Base-by-base conservation (phyloP, 2,113 vertebrate species). In the Ranitomeya imitator region DNA sequence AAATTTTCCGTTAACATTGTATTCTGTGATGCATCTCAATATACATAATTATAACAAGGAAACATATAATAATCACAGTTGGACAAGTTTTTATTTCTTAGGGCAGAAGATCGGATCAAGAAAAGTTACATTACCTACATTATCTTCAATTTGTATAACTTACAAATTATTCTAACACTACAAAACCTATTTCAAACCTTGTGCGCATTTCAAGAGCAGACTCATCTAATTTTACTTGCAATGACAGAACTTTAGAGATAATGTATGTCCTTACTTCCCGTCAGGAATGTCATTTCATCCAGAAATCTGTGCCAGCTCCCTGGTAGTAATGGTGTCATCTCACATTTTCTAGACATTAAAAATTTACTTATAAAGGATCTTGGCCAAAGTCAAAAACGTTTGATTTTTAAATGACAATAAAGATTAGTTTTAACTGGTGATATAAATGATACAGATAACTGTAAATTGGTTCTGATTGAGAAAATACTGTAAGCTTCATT, bases 231-330 rank as follows among this genome's bases (percentile, higher is more conserved):
- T 87, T 88, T 89, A 87, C 89, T 92, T 90, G 89, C 90, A 94
- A 93, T 89, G 92, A 94, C 91, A 94, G 93, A 86, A 89, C 71
- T 89, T 85, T 91, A 90, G 91, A 90, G 93, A 92, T 93, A 92
- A 94, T 92, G 89, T 88, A 91, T 85, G 93, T 92, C 84, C 91
- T 86, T 45, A n/a, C 90, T 91, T 93, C 92, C 91, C 16, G 79
- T 93, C 91, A 95, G 91, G 90, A 92, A 92, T 54, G 92, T 89
- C 92, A 92, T 91, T 94, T 92, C 92, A 93, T 94, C 92, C 92
- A 79, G 19, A 91, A 93, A 88, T 0, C 74, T 71, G 86, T 91
- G 92, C 92, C 92, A 92, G 91, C 90, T 91, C 92, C 55, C 85
- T 89, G 92, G 90, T 92, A 94, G 91, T 88, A 88, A 88, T 92